A percentile compares a stretch with the other conserved stretches of the same genome.
phyloP scores from a whole-genome alignment of 2,888 invertebrate genomes.

The Bembecia ichneumoniformis region DNA sequence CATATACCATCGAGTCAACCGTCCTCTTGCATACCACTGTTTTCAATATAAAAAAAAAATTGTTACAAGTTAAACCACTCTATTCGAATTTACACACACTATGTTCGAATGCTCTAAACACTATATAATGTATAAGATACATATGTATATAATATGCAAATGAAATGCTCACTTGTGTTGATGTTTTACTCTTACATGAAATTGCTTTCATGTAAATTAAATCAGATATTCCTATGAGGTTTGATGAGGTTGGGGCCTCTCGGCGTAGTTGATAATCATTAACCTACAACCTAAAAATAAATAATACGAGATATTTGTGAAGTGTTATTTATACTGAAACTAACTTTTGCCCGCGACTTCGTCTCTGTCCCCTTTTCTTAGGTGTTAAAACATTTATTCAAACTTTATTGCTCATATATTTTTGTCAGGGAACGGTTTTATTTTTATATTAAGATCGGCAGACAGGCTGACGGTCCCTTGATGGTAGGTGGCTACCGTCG shows the following conservation, averaged over 20 bases:
- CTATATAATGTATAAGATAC: too few species aligned
- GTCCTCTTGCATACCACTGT: too few species aligned
- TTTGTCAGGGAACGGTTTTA: too few species aligned
- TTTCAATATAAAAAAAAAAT: background rate
- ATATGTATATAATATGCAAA: slow-evolving; percentile 15
- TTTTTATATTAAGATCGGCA: too few species aligned
- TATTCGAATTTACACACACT: background rate
- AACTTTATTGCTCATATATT: too few species aligned
- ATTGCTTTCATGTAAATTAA: slow-evolving; percentile 60
- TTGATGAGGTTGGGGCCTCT: slow-evolving; percentile 20
- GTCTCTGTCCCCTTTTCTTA: background rate
- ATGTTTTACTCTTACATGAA: slow-evolving; percentile 49
- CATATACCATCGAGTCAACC: too few species aligned
- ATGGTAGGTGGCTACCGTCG: too few species aligned
- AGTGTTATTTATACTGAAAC: background rate
- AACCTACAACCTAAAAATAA: slow-evolving; percentile 10
- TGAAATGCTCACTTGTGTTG: slow-evolving; percentile 26
- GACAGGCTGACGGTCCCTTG: too few species aligned
- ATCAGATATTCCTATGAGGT: slow-evolving; percentile 53
- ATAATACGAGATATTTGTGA: background rate
- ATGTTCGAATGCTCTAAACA: too few species aligned
- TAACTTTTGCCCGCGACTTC: background rate
- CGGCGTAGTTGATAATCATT: slow-evolving; percentile 30
- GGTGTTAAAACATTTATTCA: too few species aligned
- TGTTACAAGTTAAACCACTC: background rate